A percentile compares a stretch with the other conserved stretches of the same genome.
Conservation (phyloP, 2,888 invertebrate genomes). For the Tillus elongatus region DNA sequence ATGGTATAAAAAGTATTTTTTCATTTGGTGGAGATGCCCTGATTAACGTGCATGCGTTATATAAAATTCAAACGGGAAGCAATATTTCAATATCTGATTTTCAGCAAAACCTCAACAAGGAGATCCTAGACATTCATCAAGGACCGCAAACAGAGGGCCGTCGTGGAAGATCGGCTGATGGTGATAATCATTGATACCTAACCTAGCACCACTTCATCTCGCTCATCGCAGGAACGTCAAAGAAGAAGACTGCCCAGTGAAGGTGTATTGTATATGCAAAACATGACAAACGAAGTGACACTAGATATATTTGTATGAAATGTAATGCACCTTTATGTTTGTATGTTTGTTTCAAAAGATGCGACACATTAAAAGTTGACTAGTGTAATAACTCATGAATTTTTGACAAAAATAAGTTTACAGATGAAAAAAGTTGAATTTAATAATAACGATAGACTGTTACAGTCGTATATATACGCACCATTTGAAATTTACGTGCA, state of each 20-base stretch:
- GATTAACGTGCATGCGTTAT: conserved; percentile 20
- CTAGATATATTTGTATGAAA: neutral
- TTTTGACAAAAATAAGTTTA: too few species aligned
- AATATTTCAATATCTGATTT: conserved; percentile 5
- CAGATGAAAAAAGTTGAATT: too few species aligned
- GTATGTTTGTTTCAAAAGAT: conserved; percentile 1
- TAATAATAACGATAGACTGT: too few species aligned
- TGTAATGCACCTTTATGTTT: neutral
- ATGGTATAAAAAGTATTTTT: too few species aligned
- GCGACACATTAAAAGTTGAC: too few species aligned
- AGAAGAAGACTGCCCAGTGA: neutral
- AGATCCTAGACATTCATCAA: neutral
- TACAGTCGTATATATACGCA: too few species aligned
- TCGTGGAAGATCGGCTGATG: neutral
- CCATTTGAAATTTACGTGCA: too few species aligned
- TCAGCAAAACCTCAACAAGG: neutral
- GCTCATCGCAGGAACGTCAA: neutral
- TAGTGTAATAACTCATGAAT: too few species aligned
- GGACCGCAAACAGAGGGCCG: neutral
- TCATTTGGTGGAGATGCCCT: too few species aligned
- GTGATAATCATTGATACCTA: neutral
- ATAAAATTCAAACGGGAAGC: conserved; percentile 9
- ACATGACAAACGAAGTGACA: conserved; percentile 2
- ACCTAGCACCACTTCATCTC: neutral
- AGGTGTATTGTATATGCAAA: neutral